phyloP scores from a whole-genome alignment of 2,113 vertebrate genomes.

The Brachypteracias leptosomus region DNA sequence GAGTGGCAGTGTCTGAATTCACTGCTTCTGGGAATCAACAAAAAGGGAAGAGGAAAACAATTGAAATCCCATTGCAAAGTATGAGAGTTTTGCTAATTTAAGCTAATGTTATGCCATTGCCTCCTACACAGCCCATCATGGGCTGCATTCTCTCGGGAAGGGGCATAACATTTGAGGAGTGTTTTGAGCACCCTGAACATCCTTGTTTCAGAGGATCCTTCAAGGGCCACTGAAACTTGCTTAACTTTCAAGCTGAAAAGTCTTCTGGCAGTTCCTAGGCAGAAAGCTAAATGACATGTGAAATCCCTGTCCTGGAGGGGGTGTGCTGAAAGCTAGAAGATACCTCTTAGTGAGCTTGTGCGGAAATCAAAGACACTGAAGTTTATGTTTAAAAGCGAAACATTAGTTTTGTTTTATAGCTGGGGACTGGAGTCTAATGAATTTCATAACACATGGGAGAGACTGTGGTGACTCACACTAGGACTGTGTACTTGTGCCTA shows the following conservation, averaged over 20 bases:
- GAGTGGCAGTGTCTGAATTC: background rate
- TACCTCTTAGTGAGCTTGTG: background rate
- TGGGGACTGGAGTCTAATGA: background rate
- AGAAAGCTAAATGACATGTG: background rate
- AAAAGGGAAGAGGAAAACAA: background rate
- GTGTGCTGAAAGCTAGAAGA: background rate
- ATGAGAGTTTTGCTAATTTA: background rate
- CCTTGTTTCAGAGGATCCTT: background rate
- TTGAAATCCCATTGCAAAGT: background rate
- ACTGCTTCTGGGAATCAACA: background rate
- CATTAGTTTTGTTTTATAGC: background rate
- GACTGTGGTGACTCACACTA: slow-evolving; percentile 13
- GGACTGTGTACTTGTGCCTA: slow-evolving; percentile 24
- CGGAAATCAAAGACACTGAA: background rate
- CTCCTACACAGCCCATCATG: background rate
- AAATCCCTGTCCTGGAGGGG: background rate
- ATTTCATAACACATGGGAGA: background rate
- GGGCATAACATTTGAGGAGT: background rate
- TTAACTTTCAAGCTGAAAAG: background rate
- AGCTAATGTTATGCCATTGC: background rate
- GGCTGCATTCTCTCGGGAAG: background rate
- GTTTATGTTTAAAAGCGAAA: background rate
- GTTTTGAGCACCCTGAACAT: background rate
- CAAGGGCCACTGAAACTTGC: background rate
- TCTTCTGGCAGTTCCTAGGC: background rate